Evolutionary conservation across 1,140 invertebrate genomes (phyloP), one percentile per base, ranked within the genome.

Genomic region (Liolophura sinensis): DNA sequence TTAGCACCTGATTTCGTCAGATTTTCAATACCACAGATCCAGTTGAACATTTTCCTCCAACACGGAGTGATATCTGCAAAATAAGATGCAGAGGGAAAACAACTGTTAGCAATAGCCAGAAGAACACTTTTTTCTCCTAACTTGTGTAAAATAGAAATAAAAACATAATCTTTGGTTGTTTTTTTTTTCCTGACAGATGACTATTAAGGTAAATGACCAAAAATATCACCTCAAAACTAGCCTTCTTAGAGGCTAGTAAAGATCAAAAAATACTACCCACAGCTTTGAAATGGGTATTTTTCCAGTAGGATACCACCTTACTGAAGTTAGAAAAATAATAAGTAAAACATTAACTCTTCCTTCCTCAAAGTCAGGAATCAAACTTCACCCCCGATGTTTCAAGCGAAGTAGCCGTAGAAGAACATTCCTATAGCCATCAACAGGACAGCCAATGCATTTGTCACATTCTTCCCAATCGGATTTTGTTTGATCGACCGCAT

Each of bases 21-120:
- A n/a, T 68, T 56, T 40, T 72, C 70, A 25, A 72, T 47, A 27
- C 70, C 70, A 56, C 70, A 72, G 1, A 72, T 47, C 70, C 70
- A 72, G 46, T 69, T 64, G 0, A 69, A 15, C n/a, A 63, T 22
- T 18, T 51, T 40, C 20, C 62, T 16, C 5, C 55, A 72, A 46
- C 67, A 69, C 3, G 70, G 67, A 1, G 62, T 15, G 16, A 14
- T 27, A 6, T 20, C 65, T 63, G 52, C 14, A 69, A 60, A 20
- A 18, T 7, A 50, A 60, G 20, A 50, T 1, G n/a, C 49, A 18
- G 6, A n/a, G 27, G 25, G 46, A 31, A 5, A 47, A 15, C 22
- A 24, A 55, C 31, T 25, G n/a, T 11, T 12, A 40, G 18, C 9
- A 60, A 20, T 11, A n/a, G 20, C 31, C 60, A 15, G 22, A 60